A percentile compares a stretch with the other conserved stretches of the same genome.
Evolutionary conservation across 2,797 vertebrate genomes (phyloP).

Genomic region (Xerus rutilus): DNA sequence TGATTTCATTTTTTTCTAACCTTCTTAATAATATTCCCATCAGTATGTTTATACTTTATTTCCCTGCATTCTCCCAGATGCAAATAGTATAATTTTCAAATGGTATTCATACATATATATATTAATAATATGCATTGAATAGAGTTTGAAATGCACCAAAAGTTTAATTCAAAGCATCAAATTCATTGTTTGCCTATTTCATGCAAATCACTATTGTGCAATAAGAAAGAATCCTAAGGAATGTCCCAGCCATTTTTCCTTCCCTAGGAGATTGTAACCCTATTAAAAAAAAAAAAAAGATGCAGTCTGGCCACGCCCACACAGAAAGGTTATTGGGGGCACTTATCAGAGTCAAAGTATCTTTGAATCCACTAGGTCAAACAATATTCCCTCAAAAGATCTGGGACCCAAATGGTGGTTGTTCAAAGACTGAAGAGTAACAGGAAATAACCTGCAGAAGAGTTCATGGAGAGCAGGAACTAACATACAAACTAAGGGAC

Average conservation of each 20-base stretch:
- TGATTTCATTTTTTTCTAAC: background rate
- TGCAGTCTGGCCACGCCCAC: fast-evolving
- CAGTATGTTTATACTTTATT: background rate
- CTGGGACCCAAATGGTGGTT: background rate
- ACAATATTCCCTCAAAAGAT: background rate
- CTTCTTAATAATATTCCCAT: background rate
- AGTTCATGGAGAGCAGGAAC: fast-evolving
- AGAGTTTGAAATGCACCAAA: background rate
- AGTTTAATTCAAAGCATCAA: background rate
- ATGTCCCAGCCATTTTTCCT: background rate
- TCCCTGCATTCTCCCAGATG: background rate
- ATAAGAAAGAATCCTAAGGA: background rate
- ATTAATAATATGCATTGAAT: background rate
- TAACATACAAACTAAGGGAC: fast-evolving
- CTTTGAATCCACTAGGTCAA: background rate
- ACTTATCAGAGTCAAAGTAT: background rate
- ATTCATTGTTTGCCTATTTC: background rate
- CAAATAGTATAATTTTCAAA: background rate
- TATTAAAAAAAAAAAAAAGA: fast-evolving
- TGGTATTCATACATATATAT: background rate
- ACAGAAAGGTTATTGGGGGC: fast-evolving
- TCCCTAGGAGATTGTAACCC: background rate
- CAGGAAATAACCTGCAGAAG: background rate
- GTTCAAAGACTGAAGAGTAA: background rate
- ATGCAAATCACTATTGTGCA: fast-evolving